phyloP scores from a whole-genome alignment of 2,797 vertebrate species.

The Antrozous pallidus region DNA sequence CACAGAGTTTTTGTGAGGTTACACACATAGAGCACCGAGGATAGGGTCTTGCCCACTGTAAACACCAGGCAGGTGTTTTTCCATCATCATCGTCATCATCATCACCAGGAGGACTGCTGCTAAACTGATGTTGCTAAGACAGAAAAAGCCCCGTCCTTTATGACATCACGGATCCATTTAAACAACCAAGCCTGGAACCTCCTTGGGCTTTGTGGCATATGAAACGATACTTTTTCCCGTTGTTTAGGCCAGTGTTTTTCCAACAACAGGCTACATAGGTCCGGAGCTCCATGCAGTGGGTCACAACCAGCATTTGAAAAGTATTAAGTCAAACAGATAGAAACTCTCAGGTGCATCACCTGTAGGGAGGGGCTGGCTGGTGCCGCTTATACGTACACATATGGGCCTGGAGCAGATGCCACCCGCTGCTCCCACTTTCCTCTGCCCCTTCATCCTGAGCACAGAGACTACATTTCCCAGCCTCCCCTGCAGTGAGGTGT shows the following conservation, averaged over 20 bases:
- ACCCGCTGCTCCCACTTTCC: accelerated
- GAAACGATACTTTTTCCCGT: background rate
- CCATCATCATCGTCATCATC: background rate
- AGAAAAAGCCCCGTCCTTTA: background rate
- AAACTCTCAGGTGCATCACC: too few relatives aligned
- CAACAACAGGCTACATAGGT: background rate
- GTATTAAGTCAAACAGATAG: background rate
- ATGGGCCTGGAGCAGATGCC: accelerated
- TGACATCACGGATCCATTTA: background rate
- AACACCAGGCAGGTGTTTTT: background rate
- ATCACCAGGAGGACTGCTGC: background rate
- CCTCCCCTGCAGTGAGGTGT: accelerated
- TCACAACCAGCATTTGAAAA: background rate
- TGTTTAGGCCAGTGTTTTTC: background rate
- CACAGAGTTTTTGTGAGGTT: background rate
- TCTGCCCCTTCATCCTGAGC: background rate
- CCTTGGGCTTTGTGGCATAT: background rate
- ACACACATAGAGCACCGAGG: background rate
- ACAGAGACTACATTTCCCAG: background rate
- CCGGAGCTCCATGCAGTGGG: background rate
- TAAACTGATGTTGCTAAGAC: background rate
- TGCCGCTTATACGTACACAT: background rate
- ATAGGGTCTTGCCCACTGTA: background rate
- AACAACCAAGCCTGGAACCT: background rate
- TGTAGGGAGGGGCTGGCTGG: background rate